Conservation (phyloP, 53 echinoderm and acorn worm species). For the Paracentrotus lividus region DNA sequence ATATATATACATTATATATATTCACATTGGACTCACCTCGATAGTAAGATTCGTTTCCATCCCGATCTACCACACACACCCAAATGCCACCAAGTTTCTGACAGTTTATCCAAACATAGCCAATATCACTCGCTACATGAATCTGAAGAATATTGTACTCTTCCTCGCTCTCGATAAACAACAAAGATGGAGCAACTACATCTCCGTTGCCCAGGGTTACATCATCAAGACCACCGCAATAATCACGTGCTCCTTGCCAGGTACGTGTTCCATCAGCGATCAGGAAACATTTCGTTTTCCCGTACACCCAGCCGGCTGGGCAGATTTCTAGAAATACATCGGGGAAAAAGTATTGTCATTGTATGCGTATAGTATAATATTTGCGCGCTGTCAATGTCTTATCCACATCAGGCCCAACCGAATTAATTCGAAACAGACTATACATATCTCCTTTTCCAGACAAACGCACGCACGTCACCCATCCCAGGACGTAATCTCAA, state of each 20-base stretch:
- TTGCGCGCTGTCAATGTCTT: too few relatives aligned
- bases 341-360: too few relatives aligned
- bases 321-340: slow-evolving; percentile 20
- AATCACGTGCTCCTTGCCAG: not conserved
- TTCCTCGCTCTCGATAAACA: not conserved
- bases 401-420: too few relatives aligned
- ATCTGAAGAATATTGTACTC: not conserved
- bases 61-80: not conserved
- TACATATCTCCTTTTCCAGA: too few relatives aligned
- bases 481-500: too few relatives aligned
- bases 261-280: not conserved
- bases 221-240: not conserved
- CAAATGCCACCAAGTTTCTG: not conserved
- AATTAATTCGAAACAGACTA: too few relatives aligned
- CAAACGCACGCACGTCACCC: too few relatives aligned
- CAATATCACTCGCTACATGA: not conserved
- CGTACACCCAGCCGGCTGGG: not conserved
- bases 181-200: not conserved
- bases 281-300: not conserved
- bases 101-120: not conserved
- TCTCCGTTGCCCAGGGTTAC: slow-evolving; percentile 17
- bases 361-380: too few relatives aligned
- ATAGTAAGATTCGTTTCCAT: not conserved
- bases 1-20: too few relatives aligned
- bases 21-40: slow-evolving; percentile 14